These are phyloP conservation scores for Polydrusus tereticollis DNA, from an alignment of 2,888 invertebrate genomes.

Conservation along the genomic window DNA sequence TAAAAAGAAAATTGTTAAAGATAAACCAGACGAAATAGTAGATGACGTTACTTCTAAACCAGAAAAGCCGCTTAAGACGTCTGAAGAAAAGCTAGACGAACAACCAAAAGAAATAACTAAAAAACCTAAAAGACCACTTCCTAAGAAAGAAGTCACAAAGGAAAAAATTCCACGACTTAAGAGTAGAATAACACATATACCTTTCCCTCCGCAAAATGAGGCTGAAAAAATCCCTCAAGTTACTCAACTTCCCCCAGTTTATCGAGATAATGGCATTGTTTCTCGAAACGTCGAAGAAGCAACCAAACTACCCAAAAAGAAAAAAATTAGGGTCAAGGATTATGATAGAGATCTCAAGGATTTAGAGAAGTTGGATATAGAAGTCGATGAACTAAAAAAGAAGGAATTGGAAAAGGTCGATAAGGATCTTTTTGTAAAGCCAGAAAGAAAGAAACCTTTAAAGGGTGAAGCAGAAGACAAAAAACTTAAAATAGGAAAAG, in stretches of 20 bases:
- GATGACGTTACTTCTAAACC: constrained; percentile 24
- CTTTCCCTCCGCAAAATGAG: constrained; percentile 67
- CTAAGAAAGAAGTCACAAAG: constrained; percentile 56
- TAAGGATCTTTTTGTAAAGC: constrained; percentile 62
- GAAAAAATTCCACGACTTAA: constrained; percentile 50
- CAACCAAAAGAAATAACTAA: constrained; percentile 60
- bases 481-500: constrained; percentile 66
- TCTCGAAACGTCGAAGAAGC: constrained; percentile 70
- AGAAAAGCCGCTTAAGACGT: neutral
- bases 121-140: constrained; percentile 56
- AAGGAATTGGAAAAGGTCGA: constrained; percentile 64
- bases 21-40: constrained; percentile 36
- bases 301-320: constrained; percentile 65
- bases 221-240: constrained; percentile 61
- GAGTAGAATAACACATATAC: constrained; percentile 66
- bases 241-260: constrained; percentile 64
- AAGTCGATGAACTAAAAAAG: constrained; percentile 64
- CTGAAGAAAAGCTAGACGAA: constrained; percentile 50
- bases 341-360: constrained; percentile 63
- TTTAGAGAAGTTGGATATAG: constrained; percentile 67
- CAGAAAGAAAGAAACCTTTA: constrained; percentile 59
- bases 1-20: constrained; percentile 18
- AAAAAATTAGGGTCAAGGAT: constrained; percentile 65
- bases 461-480: constrained; percentile 58
- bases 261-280: constrained; percentile 67